phyloP scores from a whole-genome alignment of 1,140 invertebrate genomes.

The Diachasmimorpha longicaudata region DNA sequence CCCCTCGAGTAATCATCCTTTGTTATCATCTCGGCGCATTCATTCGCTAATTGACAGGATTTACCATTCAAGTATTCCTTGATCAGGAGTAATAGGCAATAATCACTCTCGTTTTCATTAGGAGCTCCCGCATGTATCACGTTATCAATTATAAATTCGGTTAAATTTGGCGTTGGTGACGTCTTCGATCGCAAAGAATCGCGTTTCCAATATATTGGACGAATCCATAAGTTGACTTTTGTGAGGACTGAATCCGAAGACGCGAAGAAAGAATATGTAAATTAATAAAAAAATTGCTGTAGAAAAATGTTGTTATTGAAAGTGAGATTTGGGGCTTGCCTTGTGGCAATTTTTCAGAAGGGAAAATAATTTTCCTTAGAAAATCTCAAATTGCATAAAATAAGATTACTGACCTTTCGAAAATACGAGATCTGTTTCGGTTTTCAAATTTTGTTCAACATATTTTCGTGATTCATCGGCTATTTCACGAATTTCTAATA shows the following conservation, averaged over 20 bases:
- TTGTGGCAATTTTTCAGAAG: too few species aligned
- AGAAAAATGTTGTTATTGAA: too few species aligned
- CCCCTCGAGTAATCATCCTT: conserved; percentile 39
- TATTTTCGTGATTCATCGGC: not conserved
- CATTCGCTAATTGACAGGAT: conserved; percentile 18
- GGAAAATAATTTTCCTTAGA: too few species aligned
- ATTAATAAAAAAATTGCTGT: too few species aligned
- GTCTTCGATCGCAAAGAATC: not conserved
- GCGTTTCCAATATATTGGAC: conserved; percentile 36
- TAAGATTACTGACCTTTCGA: not conserved
- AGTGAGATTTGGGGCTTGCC: too few species aligned
- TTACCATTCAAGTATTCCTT: conserved; percentile 26
- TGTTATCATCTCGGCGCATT: conserved; percentile 38
- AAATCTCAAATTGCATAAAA: too few species aligned
- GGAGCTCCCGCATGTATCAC: conserved; percentile 45
- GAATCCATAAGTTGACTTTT: conserved; percentile 39
- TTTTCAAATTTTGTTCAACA: not conserved
- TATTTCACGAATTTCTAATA: conserved; percentile 12
- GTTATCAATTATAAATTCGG: not conserved
- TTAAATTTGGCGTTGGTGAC: conserved; percentile 10
- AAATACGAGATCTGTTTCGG: not conserved
- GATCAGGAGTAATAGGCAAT: conserved; percentile 44
- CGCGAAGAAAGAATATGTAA: not conserved
- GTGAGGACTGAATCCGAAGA: conserved; percentile 28
- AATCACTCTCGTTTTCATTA: conserved; percentile 46